Base-by-base conservation (phyloP, 2,113 vertebrate species). In the Cariama cristata region DNA sequence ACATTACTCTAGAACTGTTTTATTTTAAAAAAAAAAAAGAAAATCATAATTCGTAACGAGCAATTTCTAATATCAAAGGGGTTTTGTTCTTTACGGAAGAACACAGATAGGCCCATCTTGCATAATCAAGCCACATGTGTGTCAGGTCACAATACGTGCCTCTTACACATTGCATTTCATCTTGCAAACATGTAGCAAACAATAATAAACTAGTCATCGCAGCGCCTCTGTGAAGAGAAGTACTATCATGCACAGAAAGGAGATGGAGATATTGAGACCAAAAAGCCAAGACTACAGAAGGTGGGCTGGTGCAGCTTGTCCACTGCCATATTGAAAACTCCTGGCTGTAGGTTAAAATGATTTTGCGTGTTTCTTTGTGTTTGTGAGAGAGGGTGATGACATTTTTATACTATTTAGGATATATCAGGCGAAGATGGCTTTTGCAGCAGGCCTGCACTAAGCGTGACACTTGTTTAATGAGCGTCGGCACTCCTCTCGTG, bases 1-100 rank as follows among this genome's bases (percentile, higher is more conserved):
- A 30, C 32, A 14, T 55, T 35, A 83, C 88, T 96, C 93, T 86
- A 96, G 96, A 93, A 88, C 44, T 8, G 10, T 14, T 94, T 80
- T 42, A 52, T 30, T 38, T 38, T 8, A 26, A 27, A 73, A 56
- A 50, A 13, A 20, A 26, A 50, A 35, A 22, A 56, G 11, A 53
- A 35, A 87, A 58, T 20, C 15, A 6, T 26, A 40, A 40, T 73
- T 59, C 0, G 0, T 42, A 75, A 80, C 0, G 0, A 77, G 21
- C 0, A 1, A 72, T 87, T 96, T 91, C 35, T 79, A 66, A 52
- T 72, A 60, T 35, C 11, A 52, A 84, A 68, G 55, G 44, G 10
- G 1, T 24, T 88, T 92, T 83, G 15, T 40, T 59, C 35, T 58
- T 89, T 68, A n/a, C 24, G 56, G 30, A 49, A 10, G 27, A 68